Conservation (phyloP, 2,888 invertebrate species). For the Leptinotarsa tumamoca region DNA sequence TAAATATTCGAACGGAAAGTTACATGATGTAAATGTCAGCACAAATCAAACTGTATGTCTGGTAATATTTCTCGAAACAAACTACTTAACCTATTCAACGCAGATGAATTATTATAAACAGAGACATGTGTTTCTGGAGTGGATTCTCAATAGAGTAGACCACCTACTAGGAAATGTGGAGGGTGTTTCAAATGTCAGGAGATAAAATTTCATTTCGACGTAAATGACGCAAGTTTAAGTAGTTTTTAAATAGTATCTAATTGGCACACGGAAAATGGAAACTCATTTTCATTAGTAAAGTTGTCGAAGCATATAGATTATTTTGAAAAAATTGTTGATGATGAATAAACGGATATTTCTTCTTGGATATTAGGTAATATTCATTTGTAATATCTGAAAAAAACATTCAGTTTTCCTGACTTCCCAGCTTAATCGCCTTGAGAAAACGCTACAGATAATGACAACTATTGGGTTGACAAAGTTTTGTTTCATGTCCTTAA, state of each 20-base stretch:
- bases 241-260: slow-evolving; percentile 14
- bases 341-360: no score
- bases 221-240: slow-evolving; percentile 31
- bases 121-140: slow-evolving; percentile 44
- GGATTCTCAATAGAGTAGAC: slow-evolving; percentile 31
- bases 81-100: slow-evolving; percentile 38
- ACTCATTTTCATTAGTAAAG: no score
- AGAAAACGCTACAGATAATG: no score
- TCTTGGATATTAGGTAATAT: no score
- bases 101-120: slow-evolving; percentile 48
- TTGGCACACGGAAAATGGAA: no score
- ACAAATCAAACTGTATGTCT: slow-evolving; percentile 30
- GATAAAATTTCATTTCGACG: slow-evolving; percentile 31
- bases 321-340: no score
- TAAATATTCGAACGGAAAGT: neutral
- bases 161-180: slow-evolving; percentile 28
- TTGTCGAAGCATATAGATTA: no score
- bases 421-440: no score
- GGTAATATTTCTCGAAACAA: slow-evolving; percentile 38
- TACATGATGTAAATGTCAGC: slow-evolving; percentile 29
- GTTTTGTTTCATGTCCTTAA: no score
- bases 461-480: no score
- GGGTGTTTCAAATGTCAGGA: slow-evolving; percentile 23
- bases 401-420: no score
- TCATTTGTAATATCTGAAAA: no score